Evolutionary conservation across 2,797 vertebrate species (phyloP), one percentile per base, ranked within the genome.

Genomic region (Sparidentex hasta): DNA sequence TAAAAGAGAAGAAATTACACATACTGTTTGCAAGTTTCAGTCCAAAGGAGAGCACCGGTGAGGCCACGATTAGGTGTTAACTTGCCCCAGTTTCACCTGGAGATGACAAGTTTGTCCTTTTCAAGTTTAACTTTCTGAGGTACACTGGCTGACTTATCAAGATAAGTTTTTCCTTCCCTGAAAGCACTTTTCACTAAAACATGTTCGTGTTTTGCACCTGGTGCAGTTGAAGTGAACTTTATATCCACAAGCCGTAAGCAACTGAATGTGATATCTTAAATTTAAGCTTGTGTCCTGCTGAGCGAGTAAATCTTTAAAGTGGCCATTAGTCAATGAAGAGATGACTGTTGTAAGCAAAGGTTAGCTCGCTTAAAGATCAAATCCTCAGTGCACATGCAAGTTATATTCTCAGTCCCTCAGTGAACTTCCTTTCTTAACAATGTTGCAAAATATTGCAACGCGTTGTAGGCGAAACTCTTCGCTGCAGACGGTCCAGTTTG

Each of bases 161-260:
- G n/a, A 71, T 9, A 74, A 7, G 3, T 51, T 85, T 80, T 69
- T 74, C 48, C 38, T 81, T 80, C 57, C 54, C 72, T 71, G 44
- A 84, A 90, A 85, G 91, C 88, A 92, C 85, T 91, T 93, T 91
- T 77, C n/a, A 58, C 46, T 52, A 63, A 64, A 73, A 63, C 18
- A 59, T 66, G 62, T 72, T 69, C n/a, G 47, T 63, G 63, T 78
- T 54, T 81, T 86, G 81, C 58, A 77, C 52, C 65, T n/a, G 78
- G 56, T 57, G 18, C 67, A 48, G 67, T 56, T 62, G 21, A 75
- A 65, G 29, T 73, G 48, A 57, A 82, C 46, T 61, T 65, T 73
- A 56, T 46, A 65, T 82, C 76, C 63, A 63, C 74, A 69, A 65
- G 65, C 27, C 74, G 38, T 70, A 55, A 74, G 65, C 62, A 68